phyloP scores from a whole-genome alignment of 2,113 vertebrate genomes.

The Psittacara wagleri region DNA sequence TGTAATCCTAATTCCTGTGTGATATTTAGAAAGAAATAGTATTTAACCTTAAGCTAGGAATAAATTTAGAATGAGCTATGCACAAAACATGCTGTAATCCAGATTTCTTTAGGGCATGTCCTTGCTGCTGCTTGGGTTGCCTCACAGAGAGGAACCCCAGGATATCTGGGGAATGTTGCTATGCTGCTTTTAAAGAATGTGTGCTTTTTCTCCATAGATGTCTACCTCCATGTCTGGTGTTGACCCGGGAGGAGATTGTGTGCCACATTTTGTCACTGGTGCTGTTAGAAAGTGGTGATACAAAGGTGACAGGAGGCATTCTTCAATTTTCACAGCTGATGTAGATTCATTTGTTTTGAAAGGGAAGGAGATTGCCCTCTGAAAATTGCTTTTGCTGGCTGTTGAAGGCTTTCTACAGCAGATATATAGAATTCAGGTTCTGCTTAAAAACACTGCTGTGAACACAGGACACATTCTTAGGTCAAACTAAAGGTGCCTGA shows the following conservation, averaged over 20 bases:
- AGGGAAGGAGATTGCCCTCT: neutral
- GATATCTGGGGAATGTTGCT: neutral
- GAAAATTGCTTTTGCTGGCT: neutral
- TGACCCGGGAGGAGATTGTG: neutral
- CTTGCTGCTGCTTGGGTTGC: neutral
- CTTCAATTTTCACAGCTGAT: neutral
- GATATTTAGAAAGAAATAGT: neutral
- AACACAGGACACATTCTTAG: neutral
- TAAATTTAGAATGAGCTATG: neutral
- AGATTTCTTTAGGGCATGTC: neutral
- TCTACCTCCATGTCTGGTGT: neutral
- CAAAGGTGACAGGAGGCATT: neutral
- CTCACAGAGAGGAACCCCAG: neutral
- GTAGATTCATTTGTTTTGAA: neutral
- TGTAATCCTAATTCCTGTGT: neutral
- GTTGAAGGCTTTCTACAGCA: neutral
- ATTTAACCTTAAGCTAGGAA: neutral
- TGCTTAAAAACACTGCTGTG: neutral
- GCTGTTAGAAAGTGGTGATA: neutral
- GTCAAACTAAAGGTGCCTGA: neutral
- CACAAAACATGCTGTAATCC: neutral
- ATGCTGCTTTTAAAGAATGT: neutral
- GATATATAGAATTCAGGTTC: neutral
- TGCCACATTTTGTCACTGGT: neutral
- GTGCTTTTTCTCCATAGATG: neutral